Conservation (phyloP, 2,888 invertebrate genomes). For the Anaspis maculata region DNA sequence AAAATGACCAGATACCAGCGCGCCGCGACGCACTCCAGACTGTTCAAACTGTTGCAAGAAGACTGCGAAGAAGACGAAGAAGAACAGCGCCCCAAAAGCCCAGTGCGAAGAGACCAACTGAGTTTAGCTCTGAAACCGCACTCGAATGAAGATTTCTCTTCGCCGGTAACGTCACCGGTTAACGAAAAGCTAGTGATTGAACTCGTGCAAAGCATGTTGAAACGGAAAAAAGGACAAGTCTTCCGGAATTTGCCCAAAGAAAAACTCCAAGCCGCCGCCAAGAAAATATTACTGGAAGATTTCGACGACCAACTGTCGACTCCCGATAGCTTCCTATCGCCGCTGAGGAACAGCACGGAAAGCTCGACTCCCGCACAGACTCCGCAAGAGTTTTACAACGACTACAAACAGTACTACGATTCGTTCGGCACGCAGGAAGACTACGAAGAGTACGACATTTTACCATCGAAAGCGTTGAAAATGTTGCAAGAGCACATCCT, state of each 20-base stretch:
- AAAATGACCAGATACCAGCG: constrained; percentile 57
- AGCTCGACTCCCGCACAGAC: constrained; percentile 45
- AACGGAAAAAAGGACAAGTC: constrained; percentile 47
- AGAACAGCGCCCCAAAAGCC: constrained; percentile 21
- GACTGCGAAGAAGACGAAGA: constrained; percentile 44
- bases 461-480: constrained; percentile 53
- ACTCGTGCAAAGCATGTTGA: constrained; percentile 49
- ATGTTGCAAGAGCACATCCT: constrained; percentile 48
- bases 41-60: constrained; percentile 58
- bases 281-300: constrained; percentile 50
- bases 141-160: constrained; percentile 46
- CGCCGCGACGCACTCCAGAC: constrained; percentile 63
- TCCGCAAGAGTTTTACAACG: constrained; percentile 43
- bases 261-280: constrained; percentile 50
- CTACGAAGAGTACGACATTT: constrained; percentile 40
- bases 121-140: constrained; percentile 44
- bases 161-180: constrained; percentile 46
- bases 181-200: constrained; percentile 52
- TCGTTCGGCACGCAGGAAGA: constrained; percentile 42
- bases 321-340: constrained; percentile 35
- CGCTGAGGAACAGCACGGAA: constrained; percentile 34
- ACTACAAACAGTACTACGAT: constrained; percentile 49
- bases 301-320: constrained; percentile 42
- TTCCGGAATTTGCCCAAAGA: constrained; percentile 49
- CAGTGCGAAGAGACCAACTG: constrained; percentile 41